These are phyloP conservation scores for Microcaecilia unicolor DNA, from an alignment of 2,797 vertebrate genomes.

Conservation along the genomic window DNA sequence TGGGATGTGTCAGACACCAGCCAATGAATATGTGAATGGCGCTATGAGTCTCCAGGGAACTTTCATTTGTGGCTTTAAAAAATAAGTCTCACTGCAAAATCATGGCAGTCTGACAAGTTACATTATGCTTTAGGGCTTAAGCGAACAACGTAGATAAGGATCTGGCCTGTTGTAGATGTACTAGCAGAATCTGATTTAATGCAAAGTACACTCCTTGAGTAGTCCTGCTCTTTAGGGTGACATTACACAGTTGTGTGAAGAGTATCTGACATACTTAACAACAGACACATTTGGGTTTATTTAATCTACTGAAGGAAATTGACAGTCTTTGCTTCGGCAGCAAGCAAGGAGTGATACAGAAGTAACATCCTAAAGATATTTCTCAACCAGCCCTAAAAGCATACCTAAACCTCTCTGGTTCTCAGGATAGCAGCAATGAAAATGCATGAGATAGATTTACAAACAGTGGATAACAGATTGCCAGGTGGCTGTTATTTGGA, in stretches of 20 bases:
- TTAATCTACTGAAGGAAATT: conserved; percentile 8
- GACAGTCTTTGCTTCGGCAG: conserved; percentile 2
- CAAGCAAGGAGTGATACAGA: neutral
- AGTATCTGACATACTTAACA: neutral
- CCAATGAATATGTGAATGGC: conserved; percentile 14
- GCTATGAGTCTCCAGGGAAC: neutral
- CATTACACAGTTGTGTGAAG: neutral
- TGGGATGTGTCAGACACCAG: conserved; percentile 1
- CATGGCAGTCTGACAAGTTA: conserved; percentile 2
- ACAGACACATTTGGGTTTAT: conserved; percentile 4
- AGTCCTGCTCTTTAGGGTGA: neutral
- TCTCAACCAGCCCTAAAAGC: no score
- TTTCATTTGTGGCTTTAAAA: conserved; percentile 6
- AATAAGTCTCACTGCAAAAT: conserved; percentile 14
- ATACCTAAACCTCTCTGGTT: no score
- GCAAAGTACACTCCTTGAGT: neutral
- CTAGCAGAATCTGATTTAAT: conserved; percentile 5
- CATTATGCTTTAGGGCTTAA: conserved; percentile 6
- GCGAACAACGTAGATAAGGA: conserved; percentile 13
- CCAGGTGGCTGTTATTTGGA: no score
- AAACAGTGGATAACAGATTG: no score
- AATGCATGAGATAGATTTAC: no score
- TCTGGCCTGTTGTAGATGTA: conserved; percentile 3
- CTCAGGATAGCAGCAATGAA: no score
- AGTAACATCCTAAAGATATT: no score